phyloP scores from a whole-genome alignment of 2,797 vertebrate species.

The Adrianichthys oophorus region DNA sequence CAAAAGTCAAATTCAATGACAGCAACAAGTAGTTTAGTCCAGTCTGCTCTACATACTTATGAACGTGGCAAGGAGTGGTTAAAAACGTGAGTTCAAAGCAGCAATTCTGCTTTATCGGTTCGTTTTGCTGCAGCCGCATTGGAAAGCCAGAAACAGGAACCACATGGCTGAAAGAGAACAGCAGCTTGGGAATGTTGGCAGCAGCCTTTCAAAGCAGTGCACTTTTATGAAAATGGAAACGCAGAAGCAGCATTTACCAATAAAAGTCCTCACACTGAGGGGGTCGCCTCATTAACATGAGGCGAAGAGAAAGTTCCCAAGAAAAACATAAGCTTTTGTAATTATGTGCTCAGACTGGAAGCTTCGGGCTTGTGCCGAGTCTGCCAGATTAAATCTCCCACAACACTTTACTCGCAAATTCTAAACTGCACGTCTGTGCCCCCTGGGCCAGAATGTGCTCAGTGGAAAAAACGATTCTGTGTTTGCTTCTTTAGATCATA shows the following conservation, averaged over 20 bases:
- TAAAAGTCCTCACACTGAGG: conserved; percentile 48
- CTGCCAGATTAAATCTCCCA: conserved; percentile 65
- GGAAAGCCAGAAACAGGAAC: conserved; percentile 62
- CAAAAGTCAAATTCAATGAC: conserved; percentile 29
- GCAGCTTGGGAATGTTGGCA: conserved; percentile 60
- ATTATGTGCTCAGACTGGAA: conserved; percentile 55
- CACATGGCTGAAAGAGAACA: conserved; percentile 55
- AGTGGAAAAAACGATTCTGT: conserved; percentile 50
- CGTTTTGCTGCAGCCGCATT: conserved; percentile 46
- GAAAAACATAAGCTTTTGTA: conserved; percentile 59
- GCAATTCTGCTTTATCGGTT: conserved; percentile 24
- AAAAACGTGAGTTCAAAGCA: conserved; percentile 11
- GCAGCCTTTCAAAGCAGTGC: conserved; percentile 47
- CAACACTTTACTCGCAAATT: conserved; percentile 42
- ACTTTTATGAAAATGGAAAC: conserved; percentile 68
- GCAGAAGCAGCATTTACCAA: conserved; percentile 51
- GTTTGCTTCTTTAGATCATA: conserved; percentile 9
- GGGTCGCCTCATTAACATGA: conserved; percentile 65
- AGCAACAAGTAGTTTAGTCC: conserved; percentile 25
- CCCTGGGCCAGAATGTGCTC: conserved; percentile 33
- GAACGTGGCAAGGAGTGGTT: not conserved
- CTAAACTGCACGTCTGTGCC: conserved; percentile 48
- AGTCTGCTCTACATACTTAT: conserved; percentile 2
- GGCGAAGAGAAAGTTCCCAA: conserved; percentile 39
- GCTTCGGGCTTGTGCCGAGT: conserved; percentile 54